phyloP scores from a whole-genome alignment of 2,888 invertebrate genomes.

The Chymomyza caudatula region DNA sequence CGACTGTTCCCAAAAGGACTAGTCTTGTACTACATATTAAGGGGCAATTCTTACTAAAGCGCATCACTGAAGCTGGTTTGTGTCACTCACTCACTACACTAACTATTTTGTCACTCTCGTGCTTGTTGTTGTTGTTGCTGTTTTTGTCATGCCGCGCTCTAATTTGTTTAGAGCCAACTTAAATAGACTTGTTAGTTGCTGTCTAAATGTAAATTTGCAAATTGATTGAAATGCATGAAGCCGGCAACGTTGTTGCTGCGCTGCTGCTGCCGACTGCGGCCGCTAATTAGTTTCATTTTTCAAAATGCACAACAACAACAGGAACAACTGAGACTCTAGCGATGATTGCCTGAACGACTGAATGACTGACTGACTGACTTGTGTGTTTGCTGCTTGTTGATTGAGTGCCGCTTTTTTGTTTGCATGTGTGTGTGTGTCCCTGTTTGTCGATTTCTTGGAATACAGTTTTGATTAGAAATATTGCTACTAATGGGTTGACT shows the following conservation, averaged over 20 bases:
- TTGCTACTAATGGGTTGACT: slow-evolving; percentile 35
- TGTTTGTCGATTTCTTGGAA: slow-evolving; percentile 32
- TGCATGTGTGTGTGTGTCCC: neutral
- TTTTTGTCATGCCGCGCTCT: slow-evolving; percentile 53
- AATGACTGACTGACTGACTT: slow-evolving; percentile 30
- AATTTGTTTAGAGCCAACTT: slow-evolving; percentile 55
- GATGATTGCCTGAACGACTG: slow-evolving; percentile 17
- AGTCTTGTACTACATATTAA: too few species aligned
- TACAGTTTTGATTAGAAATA: slow-evolving; percentile 37
- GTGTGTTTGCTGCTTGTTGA: slow-evolving; percentile 19
- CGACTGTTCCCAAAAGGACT: too few species aligned
- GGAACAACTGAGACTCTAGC: neutral
- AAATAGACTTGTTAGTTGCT: slow-evolving; percentile 49
- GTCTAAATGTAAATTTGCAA: slow-evolving; percentile 70
- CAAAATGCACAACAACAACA: neutral
- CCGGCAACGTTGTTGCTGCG: slow-evolving; percentile 12
- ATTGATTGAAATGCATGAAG: slow-evolving; percentile 65
- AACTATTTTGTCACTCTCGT: too few species aligned
- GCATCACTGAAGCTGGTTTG: too few species aligned
- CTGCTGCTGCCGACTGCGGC: slow-evolving; percentile 14
- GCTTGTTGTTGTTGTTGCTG: neutral
- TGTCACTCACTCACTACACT: too few species aligned
- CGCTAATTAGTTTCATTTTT: slow-evolving; percentile 64
- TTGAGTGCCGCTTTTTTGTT: slow-evolving; percentile 4
- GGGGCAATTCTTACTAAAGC: too few species aligned